A percentile compares a stretch with the other conserved stretches of the same genome.
Evolutionary conservation across 2,797 vertebrate genomes (phyloP).

Genomic region (Gambelia wislizenii): DNA sequence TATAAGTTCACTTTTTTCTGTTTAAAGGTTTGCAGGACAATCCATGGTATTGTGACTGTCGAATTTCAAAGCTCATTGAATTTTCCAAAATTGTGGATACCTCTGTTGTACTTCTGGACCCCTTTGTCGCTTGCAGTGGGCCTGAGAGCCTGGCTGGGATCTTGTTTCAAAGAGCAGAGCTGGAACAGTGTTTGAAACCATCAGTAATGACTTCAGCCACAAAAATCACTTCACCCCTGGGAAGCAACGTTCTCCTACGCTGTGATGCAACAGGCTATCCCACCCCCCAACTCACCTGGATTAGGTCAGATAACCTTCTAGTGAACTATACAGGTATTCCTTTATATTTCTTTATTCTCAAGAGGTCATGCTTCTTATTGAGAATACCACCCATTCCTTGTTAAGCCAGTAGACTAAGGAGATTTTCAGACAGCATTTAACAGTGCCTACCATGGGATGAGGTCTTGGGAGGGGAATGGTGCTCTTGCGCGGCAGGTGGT

Average conservation of each 20-base stretch:
- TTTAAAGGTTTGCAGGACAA: constrained; percentile 94
- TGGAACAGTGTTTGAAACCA: constrained; percentile 93
- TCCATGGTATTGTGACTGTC: constrained; percentile 96
- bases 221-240: constrained; percentile 90
- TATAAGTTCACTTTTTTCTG: fast-evolving
- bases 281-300: constrained; percentile 90
- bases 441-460: too few species aligned
- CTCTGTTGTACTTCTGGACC: constrained; percentile 88
- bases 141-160: constrained; percentile 90
- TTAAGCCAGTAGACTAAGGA: too few species aligned
- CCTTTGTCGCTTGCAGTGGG: constrained; percentile 86
- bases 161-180: constrained; percentile 89
- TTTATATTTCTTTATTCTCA: neutral
- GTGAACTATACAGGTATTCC: constrained; percentile 90
- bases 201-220: constrained; percentile 95
- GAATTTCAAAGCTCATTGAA: constrained; percentile 93
- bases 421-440: too few species aligned
- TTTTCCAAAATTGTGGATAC: constrained; percentile 87
- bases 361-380: neutral
- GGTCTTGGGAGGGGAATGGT: too few species aligned
- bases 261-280: constrained; percentile 92
- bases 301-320: constrained; percentile 79
- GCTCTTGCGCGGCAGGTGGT: too few species aligned
- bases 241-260: constrained; percentile 94
- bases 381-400: neutral